Base-by-base conservation (phyloP, 1,140 invertebrate species). In the Anastrepha obliqua region DNA sequence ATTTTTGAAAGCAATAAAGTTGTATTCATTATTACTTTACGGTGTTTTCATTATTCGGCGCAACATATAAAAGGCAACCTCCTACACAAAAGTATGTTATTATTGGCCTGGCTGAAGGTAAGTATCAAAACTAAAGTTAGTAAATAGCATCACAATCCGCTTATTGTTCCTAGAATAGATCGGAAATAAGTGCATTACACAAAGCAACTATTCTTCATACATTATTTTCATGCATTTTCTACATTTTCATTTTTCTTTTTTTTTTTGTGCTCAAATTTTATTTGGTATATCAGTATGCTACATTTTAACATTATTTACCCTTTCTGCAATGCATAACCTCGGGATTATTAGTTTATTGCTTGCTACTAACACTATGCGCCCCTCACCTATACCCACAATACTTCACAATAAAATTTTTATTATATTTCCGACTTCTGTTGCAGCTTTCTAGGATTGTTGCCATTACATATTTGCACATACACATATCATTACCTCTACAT, bases 291-390 rank as follows among this genome's bases (percentile, higher is more conserved):
- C 29, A 29, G 29, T 29, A 8, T 39, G 64, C 64, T 67, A 39
- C 67, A 17, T 15, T 44, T 44, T 74, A 74, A 39, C 42, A 74
- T 47, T 74, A 44, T 47, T 74, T 47, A 15, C 67, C 67, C 67
- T 47, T 15, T 42, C 1, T 5, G 39, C 67, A 74, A 74, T 44
- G 44, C 67, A 74, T 74, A 74, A 44, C 67, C 67, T 74, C 42
- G 67, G 67, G 39, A 74, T 74, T 74, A 74, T 74, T 74, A 44
- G 67, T 74, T 74, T 74, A 74, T 74, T 74, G 67, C 67, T 44
- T 39, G 67, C 67, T 74, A 74, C 44, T 74, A 42, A 74, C 67
- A 74, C 67, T 74, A 42, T 11, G 8, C 64, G 20, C 29, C 20
- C 64, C 3, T 4, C 64, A 29, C 7, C 64, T 20, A 67, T 67